Percentiles rank a stretch among this genome's conserved stretches.
Conservation (phyloP, 2,888 invertebrate genomes). For the Aphelenchoides bicaudatus region DNA sequence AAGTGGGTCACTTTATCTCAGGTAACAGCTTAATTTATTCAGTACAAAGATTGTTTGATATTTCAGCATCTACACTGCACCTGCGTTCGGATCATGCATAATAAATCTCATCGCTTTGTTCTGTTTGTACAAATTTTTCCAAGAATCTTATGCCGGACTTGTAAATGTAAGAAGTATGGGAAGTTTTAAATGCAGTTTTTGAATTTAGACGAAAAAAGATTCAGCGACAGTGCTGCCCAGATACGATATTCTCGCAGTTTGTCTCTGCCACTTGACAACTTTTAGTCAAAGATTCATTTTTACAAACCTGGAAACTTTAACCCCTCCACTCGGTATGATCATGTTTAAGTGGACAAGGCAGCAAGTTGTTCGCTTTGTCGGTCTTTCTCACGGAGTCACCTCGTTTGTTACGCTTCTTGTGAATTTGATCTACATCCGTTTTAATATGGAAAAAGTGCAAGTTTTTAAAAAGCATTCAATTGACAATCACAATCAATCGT, state of each 20-base stretch:
- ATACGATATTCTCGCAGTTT: conserved; percentile 2
- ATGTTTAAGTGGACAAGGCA: conserved; percentile 8
- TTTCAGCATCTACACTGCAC: conserved; percentile 8
- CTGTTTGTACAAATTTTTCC: conserved; percentile 11
- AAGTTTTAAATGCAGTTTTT: background rate
- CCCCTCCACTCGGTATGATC: conserved; percentile 1
- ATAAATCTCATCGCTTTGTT: conserved; percentile 2
- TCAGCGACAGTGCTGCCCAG: background rate
- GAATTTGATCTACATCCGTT: conserved; percentile 1
- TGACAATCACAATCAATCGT: background rate
- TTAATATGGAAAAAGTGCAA: conserved; percentile 12
- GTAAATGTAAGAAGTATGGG: background rate
- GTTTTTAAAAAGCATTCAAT: background rate
- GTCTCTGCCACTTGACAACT: background rate
- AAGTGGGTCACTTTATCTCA: background rate
- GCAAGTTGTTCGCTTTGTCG: background rate
- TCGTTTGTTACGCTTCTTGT: background rate
- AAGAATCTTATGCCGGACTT: conserved; percentile 14
- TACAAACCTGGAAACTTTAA: conserved; percentile 13
- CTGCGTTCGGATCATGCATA: background rate
- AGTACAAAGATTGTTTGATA: background rate
- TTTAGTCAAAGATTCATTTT: background rate
- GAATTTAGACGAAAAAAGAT: conserved; percentile 2
- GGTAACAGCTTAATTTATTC: background rate
- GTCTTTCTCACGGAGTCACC: background rate